phyloP scores from a whole-genome alignment of 1,140 invertebrate species.

The Ectropis grisescens region DNA sequence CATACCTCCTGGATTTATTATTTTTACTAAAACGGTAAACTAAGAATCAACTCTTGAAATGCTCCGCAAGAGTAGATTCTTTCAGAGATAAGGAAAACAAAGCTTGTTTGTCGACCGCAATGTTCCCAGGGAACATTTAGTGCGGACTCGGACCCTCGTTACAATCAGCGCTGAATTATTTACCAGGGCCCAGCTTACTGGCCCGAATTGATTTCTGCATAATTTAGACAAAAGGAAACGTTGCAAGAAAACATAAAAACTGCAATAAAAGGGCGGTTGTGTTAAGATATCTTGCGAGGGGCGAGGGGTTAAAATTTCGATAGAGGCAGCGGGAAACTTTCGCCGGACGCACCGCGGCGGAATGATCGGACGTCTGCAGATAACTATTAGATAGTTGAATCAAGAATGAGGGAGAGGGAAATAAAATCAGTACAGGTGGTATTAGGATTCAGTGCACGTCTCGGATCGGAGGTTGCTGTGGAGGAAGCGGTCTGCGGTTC shows the following conservation, averaged over 20 bases:
- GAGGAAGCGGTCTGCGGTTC: slow-evolving; percentile 26
- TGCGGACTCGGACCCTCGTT: slow-evolving; percentile 41
- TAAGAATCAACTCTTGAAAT: too few species aligned
- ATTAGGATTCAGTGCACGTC: slow-evolving; percentile 59
- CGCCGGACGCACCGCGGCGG: background rate
- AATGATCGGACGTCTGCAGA: slow-evolving; percentile 18
- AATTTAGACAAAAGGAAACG: slow-evolving; percentile 40
- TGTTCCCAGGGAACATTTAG: slow-evolving; percentile 37
- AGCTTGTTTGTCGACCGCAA: slow-evolving; percentile 25
- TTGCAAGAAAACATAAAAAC: slow-evolving; percentile 23
- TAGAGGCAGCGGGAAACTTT: slow-evolving; percentile 3
- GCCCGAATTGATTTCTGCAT: slow-evolving; percentile 49
- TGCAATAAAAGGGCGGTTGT: slow-evolving; percentile 16
- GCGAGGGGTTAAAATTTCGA: too few species aligned
- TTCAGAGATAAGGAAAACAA: slow-evolving; percentile 39
- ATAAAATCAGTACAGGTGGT: slow-evolving; percentile 61
- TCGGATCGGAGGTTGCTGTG: slow-evolving; percentile 45
- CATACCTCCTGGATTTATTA: too few species aligned
- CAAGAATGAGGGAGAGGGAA: slow-evolving; percentile 52
- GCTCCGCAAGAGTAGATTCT: slow-evolving; percentile 16
- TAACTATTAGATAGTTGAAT: slow-evolving; percentile 60
- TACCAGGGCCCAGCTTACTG: slow-evolving; percentile 36
- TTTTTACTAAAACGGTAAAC: too few species aligned
- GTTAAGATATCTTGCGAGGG: too few species aligned
- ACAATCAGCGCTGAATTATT: slow-evolving; percentile 52